Base-by-base conservation (phyloP, 2,888 invertebrate genomes). In the Pammene aurita region DNA sequence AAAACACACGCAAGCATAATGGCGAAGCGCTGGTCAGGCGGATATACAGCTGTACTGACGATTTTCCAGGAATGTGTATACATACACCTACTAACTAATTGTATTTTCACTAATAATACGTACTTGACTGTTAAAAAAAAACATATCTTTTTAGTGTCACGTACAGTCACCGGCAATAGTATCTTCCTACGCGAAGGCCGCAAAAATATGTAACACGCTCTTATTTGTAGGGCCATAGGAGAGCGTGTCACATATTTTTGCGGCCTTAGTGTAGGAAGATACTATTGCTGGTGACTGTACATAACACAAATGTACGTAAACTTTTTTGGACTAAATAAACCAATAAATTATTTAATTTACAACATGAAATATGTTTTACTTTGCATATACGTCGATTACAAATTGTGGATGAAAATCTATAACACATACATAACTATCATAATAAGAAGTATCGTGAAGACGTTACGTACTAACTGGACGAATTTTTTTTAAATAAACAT, bases 1-100 rank as follows among this genome's bases (percentile, higher is more conserved):
- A 80, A 84, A 89, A 89, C 86, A 89, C 85, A 90, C 88, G 88
- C 85, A 85, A 88, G 82, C 85, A 83, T 85, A 80, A 82, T 82
- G 84, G 83, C 85, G 80, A 80, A 78, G 75, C 78, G 79, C 78
- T 80, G 81, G 82, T 79, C 81, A 80, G 75, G 79, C 80, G 75
- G 80, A 82, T 83, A 82, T 79, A 78, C 58, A 50, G 60, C 54
- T 67, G 71, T 72, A 68, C 71, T 57, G 58, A 71, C 66, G 60
- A 66, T 69, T 71, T 69, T 66, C 71, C 61, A 55, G 54, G 56
- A 65, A 61, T 61, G 34, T 16, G 54, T 52, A 16, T 16, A 9
- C 6, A 18, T 38, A 48, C 18, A 50, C 18, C 18, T 26, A 2
- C 1, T 26, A 26, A 26, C 5, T 13, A 26, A 7, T 13, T 35